Conservation (phyloP, 1,140 invertebrate genomes). For the Maniola jurtina region DNA sequence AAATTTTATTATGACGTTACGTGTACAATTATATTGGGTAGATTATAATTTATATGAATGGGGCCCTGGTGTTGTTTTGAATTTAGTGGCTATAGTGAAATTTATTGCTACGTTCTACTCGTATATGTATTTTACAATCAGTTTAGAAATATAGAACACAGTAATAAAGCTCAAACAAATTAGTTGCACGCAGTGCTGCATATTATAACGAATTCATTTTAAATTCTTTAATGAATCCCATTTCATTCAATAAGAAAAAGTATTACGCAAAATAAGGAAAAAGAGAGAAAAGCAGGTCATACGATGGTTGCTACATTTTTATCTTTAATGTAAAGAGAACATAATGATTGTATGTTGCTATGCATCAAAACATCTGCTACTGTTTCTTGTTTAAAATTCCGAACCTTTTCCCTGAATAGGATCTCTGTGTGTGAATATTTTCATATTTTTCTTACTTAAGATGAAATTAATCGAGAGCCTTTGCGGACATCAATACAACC, state of each 20-base stretch:
- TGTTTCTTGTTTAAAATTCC: constrained; percentile 55
- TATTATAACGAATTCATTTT: constrained; percentile 10
- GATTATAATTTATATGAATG: constrained; percentile 14
- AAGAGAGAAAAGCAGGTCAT: constrained; percentile 19
- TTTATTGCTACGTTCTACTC: constrained; percentile 4
- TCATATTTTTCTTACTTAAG: constrained; percentile 64
- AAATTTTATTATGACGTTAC: constrained; percentile 14
- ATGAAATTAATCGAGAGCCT: constrained; percentile 68
- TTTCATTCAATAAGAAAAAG: constrained; percentile 22
- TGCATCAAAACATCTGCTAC: constrained; percentile 50
- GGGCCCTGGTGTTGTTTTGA: constrained; percentile 4
- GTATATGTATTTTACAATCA: constrained; percentile 12
- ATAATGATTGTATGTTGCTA: constrained; percentile 38
- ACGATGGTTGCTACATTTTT: constrained; percentile 27
- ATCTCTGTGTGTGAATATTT: constrained; percentile 51
- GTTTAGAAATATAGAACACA: constrained; percentile 7
- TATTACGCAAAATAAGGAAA: constrained; percentile 22
- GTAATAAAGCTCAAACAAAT: constrained; percentile 7
- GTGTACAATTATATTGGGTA: constrained; percentile 7
- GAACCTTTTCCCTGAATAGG: constrained; percentile 52
- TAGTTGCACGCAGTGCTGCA: constrained; percentile 2
- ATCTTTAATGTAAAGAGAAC: constrained; percentile 28
- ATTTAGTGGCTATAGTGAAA: constrained; percentile 10
- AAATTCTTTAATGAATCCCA: constrained; percentile 14
- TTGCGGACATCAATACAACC: constrained; percentile 72